Conservation (phyloP, 2,797 vertebrate species). For the Ptychadena robeensis region DNA sequence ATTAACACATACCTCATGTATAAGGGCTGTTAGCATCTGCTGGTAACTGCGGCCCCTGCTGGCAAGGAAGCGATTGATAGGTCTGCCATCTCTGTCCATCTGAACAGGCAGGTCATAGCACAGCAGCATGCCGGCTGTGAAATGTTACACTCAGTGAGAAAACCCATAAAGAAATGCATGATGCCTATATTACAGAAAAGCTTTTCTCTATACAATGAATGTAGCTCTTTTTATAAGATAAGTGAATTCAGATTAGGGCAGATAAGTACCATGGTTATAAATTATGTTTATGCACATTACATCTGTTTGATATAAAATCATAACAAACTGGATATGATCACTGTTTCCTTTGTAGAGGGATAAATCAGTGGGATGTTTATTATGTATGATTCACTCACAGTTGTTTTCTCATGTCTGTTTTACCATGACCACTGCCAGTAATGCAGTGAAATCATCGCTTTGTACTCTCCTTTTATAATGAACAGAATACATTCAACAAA, state of each 20-base stretch:
- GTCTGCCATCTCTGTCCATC: slow-evolving; percentile 84
- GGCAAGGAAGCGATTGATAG: slow-evolving; percentile 83
- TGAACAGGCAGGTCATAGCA: slow-evolving; percentile 88
- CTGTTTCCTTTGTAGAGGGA: background rate
- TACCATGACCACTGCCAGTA: slow-evolving; percentile 9
- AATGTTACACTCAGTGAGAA: slow-evolving; percentile 16
- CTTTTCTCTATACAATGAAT: background rate
- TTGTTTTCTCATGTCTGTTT: slow-evolving; percentile 23
- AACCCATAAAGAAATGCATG: background rate
- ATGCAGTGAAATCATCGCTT: background rate
- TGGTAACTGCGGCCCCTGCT: slow-evolving; percentile 89
- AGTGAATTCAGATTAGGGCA: background rate
- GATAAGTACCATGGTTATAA: background rate
- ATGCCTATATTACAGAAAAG: background rate
- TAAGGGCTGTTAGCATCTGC: slow-evolving; percentile 85
- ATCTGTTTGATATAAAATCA: slow-evolving; percentile 8
- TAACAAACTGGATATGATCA: background rate
- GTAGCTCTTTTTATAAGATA: background rate
- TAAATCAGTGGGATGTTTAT: slow-evolving; percentile 17
- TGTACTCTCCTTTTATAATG: background rate
- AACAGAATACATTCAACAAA: background rate
- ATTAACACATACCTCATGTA: slow-evolving; percentile 85
- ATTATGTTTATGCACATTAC: slow-evolving; percentile 4
- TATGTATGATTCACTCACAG: slow-evolving; percentile 2
- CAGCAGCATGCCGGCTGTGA: slow-evolving; percentile 87